Conservation (phyloP, 2,797 vertebrate species). For the Buceros bicornis region DNA sequence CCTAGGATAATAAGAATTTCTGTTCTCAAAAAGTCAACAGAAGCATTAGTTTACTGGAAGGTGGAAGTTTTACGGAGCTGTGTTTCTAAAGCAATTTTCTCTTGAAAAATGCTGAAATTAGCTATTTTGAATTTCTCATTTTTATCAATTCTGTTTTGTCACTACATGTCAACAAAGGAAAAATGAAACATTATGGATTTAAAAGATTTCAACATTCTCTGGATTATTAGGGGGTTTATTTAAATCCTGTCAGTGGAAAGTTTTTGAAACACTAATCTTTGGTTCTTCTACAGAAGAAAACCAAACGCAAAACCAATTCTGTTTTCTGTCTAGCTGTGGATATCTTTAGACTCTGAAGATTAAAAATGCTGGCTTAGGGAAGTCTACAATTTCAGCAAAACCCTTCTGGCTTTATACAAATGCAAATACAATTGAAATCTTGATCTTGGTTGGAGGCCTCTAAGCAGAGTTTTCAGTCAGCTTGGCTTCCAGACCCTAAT, state of each 20-base stretch:
- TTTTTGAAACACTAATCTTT: neutral
- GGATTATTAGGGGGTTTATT: neutral
- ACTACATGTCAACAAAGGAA: neutral
- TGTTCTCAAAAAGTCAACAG: neutral
- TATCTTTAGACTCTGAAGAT: neutral
- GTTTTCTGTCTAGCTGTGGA: neutral
- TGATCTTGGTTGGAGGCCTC: neutral
- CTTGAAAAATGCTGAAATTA: neutral
- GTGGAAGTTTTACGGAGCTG: neutral
- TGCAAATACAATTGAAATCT: neutral
- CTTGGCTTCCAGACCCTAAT: neutral
- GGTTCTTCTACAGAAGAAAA: neutral
- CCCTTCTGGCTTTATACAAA: constrained; percentile 40
- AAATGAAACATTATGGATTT: neutral
- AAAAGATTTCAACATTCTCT: neutral
- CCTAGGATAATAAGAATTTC: neutral
- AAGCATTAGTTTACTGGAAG: neutral
- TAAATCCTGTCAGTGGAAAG: neutral
- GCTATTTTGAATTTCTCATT: neutral
- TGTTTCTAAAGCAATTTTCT: neutral
- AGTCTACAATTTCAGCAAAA: neutral
- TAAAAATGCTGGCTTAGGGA: constrained; percentile 14
- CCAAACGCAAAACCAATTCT: neutral
- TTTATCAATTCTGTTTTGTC: constrained; percentile 8
- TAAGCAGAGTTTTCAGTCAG: constrained; percentile 7